Evolutionary conservation across 2,113 vertebrate genomes (phyloP), one percentile per base, ranked within the genome.

Genomic region (Cisticola juncidis): DNA sequence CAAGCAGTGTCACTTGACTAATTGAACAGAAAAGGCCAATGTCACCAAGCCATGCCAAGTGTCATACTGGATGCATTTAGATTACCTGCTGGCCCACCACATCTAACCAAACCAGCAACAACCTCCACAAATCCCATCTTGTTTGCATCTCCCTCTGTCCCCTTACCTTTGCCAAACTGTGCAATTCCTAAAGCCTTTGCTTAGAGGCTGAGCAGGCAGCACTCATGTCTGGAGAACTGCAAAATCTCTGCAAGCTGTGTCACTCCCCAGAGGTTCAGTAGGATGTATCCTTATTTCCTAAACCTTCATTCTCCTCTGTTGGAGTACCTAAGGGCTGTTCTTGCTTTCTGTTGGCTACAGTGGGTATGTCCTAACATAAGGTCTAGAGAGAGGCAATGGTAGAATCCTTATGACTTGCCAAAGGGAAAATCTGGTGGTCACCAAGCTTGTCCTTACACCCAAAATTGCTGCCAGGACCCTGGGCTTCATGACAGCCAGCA

Each of bases 241-340:
- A 44, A 29, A 57, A 35, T 11, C 65, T 47, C 61, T 78, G 33
- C 66, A 36, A 44, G 24, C 18, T 54, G 14, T 18, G 72, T 3
- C 61, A 45, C 31, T 86, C 16, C 31, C 23, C 69, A 88, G 36
- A 12, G 28, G 28, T 15, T 31, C 53, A 51, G 24, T 2, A 9
- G 1, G 0, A 54, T 4, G 10, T 7, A 50, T 16, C 69, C 26
- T 38, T 12, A 12, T 24, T 72, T 23, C 44, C 76, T 23, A 25
- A 42, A 35, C 18, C 22, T 47, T 33, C 29, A 35, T 6, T 35
- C 57, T 11, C 3, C 15, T 65, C 61, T 10, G 0, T 9, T 47
- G 0, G 0, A 38, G 5, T n/a, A 6, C 4, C 2, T 3, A 4
- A 4, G 20, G 31, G 18, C 38, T 54, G 61, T 3, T 78, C 31